These are phyloP conservation scores for Papilio aristodemus DNA, from an alignment of 1,140 invertebrate genomes.

Conservation along the genomic window DNA sequence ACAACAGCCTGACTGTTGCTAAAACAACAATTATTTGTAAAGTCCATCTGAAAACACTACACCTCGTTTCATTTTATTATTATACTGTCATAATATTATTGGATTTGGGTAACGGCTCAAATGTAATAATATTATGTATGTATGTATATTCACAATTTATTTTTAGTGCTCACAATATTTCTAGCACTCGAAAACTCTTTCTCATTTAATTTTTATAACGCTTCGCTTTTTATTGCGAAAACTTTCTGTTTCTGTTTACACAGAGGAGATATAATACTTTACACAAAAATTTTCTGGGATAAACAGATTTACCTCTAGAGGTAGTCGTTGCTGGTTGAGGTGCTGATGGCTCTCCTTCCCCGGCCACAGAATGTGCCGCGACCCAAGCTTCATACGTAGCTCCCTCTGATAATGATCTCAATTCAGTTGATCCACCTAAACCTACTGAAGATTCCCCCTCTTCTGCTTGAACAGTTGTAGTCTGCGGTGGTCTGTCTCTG, in stretches of 20 bases:
- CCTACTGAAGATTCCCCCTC: constrained; percentile 59
- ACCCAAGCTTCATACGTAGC: constrained; percentile 93
- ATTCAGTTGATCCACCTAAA: constrained; percentile 65
- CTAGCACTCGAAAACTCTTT: background rate
- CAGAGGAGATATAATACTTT: too few relatives aligned
- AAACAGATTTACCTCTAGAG: constrained; percentile 58
- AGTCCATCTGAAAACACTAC: background rate
- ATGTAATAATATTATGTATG: too few relatives aligned
- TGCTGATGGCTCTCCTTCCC: constrained; percentile 84
- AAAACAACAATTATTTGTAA: constrained; percentile 21
- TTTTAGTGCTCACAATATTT: background rate
- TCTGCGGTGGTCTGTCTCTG: constrained; percentile 69
- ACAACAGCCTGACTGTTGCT: constrained; percentile 87
- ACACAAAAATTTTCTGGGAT: too few relatives aligned
- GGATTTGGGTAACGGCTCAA: too few relatives aligned
- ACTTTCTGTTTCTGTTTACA: too few relatives aligned
- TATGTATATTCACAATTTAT: background rate
- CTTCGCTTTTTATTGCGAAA: constrained; percentile 1
- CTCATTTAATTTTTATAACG: background rate
- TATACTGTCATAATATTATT: background rate
- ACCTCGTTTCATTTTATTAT: background rate
- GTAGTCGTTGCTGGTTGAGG: constrained; percentile 69
- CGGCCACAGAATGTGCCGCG: constrained; percentile 89
- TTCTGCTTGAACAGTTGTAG: constrained; percentile 68
- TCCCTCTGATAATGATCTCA: constrained; percentile 68